Evolutionary conservation across 1,140 invertebrate species (phyloP).

Genomic region (Steinernema feltiae): DNA sequence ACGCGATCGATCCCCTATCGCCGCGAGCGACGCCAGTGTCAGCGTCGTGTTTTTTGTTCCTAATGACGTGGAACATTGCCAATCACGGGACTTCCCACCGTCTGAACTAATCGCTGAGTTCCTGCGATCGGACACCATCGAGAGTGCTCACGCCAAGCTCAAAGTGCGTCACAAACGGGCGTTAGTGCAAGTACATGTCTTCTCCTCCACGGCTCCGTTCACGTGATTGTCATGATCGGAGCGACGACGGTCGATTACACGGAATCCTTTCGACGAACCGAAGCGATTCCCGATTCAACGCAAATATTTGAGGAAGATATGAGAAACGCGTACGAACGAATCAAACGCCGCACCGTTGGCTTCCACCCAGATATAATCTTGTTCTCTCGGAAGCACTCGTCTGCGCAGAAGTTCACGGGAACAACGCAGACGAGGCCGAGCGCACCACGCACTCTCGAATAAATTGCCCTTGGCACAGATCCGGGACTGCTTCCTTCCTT

Average conservation of each 20-base stretch:
- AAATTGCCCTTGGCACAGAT: not conserved
- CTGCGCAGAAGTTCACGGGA: too few species aligned
- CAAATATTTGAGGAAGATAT: slow-evolving; percentile 7
- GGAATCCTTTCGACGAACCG: not conserved
- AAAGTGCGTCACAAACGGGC: not conserved
- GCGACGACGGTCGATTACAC: not conserved
- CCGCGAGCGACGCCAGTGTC: not conserved
- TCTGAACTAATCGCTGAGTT: too few species aligned
- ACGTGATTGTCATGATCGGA: not conserved
- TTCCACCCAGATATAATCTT: too few species aligned
- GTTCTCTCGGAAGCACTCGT: too few species aligned
- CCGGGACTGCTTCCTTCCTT: not conserved
- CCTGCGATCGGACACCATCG: too few species aligned
- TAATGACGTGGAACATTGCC: too few species aligned
- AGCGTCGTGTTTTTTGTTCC: too few species aligned
- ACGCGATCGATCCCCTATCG: too few species aligned
- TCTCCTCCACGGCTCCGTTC: not conserved
- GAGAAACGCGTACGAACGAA: not conserved
- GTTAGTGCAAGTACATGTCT: not conserved
- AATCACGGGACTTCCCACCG: not conserved
- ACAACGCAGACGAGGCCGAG: too few species aligned
- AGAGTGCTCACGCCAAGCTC: too few species aligned
- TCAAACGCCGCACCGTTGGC: too few species aligned
- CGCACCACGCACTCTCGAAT: not conserved
- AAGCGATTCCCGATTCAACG: not conserved